Percentiles rank a stretch among this genome's conserved stretches.
Evolutionary conservation across 2,888 invertebrate species (phyloP).

Genomic region (Sycophila texana): DNA sequence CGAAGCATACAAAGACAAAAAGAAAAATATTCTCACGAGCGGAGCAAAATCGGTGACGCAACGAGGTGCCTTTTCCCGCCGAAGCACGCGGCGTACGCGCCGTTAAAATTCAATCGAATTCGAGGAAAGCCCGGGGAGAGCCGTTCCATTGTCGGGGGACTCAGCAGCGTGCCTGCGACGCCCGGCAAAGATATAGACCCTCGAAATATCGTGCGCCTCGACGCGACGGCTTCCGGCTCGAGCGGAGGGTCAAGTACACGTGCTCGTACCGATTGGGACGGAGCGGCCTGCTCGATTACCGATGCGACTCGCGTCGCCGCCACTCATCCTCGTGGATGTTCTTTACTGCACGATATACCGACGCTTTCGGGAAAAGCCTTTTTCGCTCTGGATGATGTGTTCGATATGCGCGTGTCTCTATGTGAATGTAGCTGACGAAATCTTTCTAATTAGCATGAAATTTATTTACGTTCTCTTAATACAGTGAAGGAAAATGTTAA

Average conservation of each 20-base stretch:
- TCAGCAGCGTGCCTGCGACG: background rate
- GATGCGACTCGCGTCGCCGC: no score
- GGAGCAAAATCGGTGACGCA: conserved; percentile 2
- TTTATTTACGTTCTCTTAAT: no score
- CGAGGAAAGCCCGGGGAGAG: conserved; percentile 13
- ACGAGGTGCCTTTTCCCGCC: background rate
- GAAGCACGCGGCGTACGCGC: background rate
- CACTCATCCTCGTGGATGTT: no score
- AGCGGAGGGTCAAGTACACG: background rate
- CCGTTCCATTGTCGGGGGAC: conserved; percentile 14
- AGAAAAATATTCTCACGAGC: conserved; percentile 1
- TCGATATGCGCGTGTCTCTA: no score
- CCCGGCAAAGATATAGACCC: background rate
- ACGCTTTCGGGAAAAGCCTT: no score
- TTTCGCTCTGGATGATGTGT: no score
- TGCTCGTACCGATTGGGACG: no score
- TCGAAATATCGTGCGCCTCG: conserved; percentile 20
- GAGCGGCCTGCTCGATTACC: no score
- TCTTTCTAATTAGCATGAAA: no score
- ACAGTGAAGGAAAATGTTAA: no score
- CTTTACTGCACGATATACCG: no score
- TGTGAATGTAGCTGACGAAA: background rate
- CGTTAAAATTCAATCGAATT: conserved; percentile 27
- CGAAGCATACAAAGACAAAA: background rate
- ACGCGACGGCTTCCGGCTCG: conserved; percentile 28